Conservation (phyloP, 2,113 vertebrate genomes). For the Mormyrus iriodes region DNA sequence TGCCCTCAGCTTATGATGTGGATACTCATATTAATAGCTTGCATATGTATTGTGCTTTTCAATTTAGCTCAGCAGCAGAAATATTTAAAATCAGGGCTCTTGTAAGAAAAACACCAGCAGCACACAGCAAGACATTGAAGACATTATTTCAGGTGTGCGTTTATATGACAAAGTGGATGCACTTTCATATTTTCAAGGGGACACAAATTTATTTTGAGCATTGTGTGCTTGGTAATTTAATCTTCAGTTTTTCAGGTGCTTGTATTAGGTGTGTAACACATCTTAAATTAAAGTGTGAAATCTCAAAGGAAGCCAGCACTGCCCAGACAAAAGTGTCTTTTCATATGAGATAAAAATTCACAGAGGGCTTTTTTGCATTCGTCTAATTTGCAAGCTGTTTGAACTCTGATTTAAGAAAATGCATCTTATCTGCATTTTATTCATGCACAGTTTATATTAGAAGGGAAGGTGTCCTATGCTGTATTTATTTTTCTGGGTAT, state of each 20-base stretch:
- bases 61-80: not conserved
- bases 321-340: not conserved
- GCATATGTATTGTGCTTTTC: not conserved
- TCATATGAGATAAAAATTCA: not conserved
- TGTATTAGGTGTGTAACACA: not conserved
- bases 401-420: not conserved
- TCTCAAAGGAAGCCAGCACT: not conserved
- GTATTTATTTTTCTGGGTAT: not conserved
- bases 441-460: not conserved
- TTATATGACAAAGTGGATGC: not conserved
- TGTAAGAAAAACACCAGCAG: not conserved
- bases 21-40: not conserved
- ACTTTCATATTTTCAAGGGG: not conserved
- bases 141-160: not conserved
- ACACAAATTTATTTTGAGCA: not conserved
- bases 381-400: not conserved
- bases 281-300: not conserved
- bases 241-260: not conserved
- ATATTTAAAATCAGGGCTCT: not conserved
- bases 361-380: not conserved
- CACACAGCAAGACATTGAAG: not conserved
- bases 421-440: not conserved
- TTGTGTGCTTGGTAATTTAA: not conserved
- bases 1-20: conserved; percentile 1
- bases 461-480: not conserved